Evolutionary conservation across 2,888 invertebrate genomes (phyloP).

Genomic region (Tachina fera): DNA sequence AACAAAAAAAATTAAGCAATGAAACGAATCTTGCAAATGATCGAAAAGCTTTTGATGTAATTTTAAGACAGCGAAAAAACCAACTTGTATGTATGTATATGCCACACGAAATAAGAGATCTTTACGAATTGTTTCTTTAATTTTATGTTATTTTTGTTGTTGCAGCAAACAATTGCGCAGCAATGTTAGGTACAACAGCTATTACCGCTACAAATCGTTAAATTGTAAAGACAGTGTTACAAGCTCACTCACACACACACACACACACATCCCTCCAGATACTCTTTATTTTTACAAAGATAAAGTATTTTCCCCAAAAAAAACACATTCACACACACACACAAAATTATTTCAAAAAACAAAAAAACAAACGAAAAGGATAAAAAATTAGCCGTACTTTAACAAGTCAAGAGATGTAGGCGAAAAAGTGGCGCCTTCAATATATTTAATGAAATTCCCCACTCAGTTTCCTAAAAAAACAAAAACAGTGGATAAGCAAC

Average conservation of each 20-base stretch:
- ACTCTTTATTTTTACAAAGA: neutral
- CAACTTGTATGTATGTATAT: slow-evolving; percentile 12
- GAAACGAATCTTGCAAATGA: slow-evolving; percentile 59
- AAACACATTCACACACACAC: slow-evolving; percentile 24
- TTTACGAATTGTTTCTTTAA: slow-evolving; percentile 38
- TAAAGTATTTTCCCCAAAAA: slow-evolving; percentile 45
- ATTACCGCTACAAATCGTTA: slow-evolving; percentile 81
- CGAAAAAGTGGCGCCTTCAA: slow-evolving; percentile 70
- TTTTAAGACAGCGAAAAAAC: slow-evolving; percentile 33
- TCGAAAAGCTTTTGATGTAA: slow-evolving; percentile 62
- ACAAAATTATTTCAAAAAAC: slow-evolving; percentile 24
- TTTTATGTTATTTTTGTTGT: slow-evolving; percentile 17
- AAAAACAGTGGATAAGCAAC: slow-evolving; percentile 9
- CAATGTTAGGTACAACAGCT: slow-evolving; percentile 72
- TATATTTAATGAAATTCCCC: slow-evolving; percentile 67
- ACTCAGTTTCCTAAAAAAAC: slow-evolving; percentile 33
- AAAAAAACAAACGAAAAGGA: neutral
- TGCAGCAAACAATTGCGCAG: slow-evolving; percentile 46
- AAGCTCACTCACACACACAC: slow-evolving; percentile 16
- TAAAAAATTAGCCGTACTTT: slow-evolving; percentile 40
- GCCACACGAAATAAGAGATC: slow-evolving; percentile 68
- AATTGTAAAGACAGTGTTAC: slow-evolving; percentile 79
- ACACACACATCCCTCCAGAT: slow-evolving; percentile 27
- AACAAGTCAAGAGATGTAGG: slow-evolving; percentile 68
- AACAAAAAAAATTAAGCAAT: slow-evolving; percentile 49